Base-by-base conservation (phyloP, 2,113 vertebrate species). In the Alethe castanea region DNA sequence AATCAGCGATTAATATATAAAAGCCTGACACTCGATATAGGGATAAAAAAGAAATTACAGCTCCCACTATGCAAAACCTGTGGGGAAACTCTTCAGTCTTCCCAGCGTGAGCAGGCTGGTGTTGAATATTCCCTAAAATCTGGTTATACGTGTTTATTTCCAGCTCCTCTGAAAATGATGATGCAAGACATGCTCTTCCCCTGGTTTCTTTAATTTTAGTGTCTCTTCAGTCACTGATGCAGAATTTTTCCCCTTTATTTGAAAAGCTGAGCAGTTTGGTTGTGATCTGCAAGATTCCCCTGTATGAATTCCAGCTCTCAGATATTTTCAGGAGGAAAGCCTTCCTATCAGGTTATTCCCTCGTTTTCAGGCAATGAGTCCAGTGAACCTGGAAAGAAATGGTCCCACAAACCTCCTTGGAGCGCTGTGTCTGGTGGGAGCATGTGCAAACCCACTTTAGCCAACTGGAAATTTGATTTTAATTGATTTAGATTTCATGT, bases 1-100 rank as follows among this genome's bases (percentile, higher is more conserved):
- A 76, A 88, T 86, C 82, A 81, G 52, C 0, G 0, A 61, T 72
- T 94, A 82, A 95, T 95, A 86, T 80, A 88, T 72, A 93, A 95
- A 82, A 93, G 23, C 70, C 53, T 86, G 91, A 90, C 79, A 94
- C 61, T 76, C 8, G 22, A 19, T 25, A 26, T 4, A 45, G 57
- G n/a, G 71, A 56, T 38, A 38, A 86, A 88, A 78, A 79, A 57
- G 56, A 33, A 79, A 93, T 35, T 31, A 87, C 71, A 67, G 18
- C 20, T 78, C 57, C 23, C 4, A 4, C 25, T 54, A 67, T 81
- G 92, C 35, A 92, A 86, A 93, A 85, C 20, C 44, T 33, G 19
- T 44, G 66, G 86, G 53, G 76, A 88, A 79, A 61, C 14, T 71
- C 82, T 67, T 92, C 85, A 76, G 85, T 53, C 65, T 85, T 28